These are phyloP conservation scores for Xestoiulus laeticollis DNA, from an alignment of 2,888 invertebrate species.

Conservation along the genomic window DNA sequence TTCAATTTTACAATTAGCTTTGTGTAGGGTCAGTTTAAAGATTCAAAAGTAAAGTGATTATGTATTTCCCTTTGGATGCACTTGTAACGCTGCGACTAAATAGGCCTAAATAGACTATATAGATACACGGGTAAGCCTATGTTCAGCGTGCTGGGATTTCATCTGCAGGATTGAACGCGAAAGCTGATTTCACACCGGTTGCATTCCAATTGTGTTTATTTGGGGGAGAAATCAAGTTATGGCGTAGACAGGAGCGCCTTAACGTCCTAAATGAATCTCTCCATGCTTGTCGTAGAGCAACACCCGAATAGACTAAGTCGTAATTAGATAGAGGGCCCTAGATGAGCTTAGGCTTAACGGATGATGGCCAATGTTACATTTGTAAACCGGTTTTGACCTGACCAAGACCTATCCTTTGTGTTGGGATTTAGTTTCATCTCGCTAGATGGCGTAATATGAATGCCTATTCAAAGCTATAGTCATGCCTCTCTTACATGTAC, in stretches of 20 bases:
- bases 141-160: background rate
- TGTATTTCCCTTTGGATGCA: background rate
- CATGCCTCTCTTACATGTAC: too few relatives aligned
- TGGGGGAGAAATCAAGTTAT: background rate
- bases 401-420: background rate
- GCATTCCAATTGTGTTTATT: constrained; percentile 34
- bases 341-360: background rate
- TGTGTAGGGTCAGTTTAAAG: background rate
- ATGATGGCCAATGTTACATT: background rate
- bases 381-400: background rate
- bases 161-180: constrained; percentile 6
- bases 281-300: background rate
- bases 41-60: background rate
- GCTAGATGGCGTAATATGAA: background rate
- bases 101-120: background rate
- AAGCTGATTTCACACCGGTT: constrained; percentile 37
- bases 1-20: background rate
- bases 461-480: background rate
- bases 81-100: background rate
- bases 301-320: background rate
- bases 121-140: background rate
- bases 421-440: background rate
- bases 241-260: constrained; percentile 11
- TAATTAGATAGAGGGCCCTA: background rate
- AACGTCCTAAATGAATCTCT: background rate